Base-by-base conservation (phyloP, 30 jellyfish, hydroid and myxozoan species). In the Cassiopea andromeda region DNA sequence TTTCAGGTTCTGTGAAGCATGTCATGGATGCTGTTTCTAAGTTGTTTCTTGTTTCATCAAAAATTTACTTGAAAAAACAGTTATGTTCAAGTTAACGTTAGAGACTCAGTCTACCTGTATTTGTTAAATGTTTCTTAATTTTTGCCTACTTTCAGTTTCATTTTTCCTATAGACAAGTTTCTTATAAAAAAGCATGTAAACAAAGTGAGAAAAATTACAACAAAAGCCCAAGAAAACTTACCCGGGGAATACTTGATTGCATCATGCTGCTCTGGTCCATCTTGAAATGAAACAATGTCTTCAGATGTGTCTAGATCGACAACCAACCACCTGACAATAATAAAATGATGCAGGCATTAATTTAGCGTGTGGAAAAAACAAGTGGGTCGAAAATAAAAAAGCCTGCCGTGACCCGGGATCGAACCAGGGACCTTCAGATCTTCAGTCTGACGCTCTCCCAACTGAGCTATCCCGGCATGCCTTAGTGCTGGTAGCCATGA, bases 371-470 rank as follows among this genome's bases (percentile, higher is more conserved):
- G 64, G 7, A 54, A 6, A 9, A 83, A 83, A 61, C 1, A 4
- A 43, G 44, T 6, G 1, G 44, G 72, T 46, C 57, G 60, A 74
- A 85, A 45, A 85, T 17, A 44, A 85, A 85, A 73, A 85, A 17
- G 15, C 54, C 78, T 85, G 93, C 93, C 93, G 93, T 85, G 93
- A 85, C 93, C 91, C 91, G 91, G 91, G 94, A 87, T 87, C 88
- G 94, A 87, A 87, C 94, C 94, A 87, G 94, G 94, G 94, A 87
- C 94, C 94, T 87, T 87, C 94, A 87, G 94, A 87, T 87, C 94
- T 87, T 87, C 94, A 87, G 94, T 87, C 94, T 87, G 94, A 87
- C 94, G 94, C 94, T 87, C 94, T 87, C 94, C 94, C 94, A 87
- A 87, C 94, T 87, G 94, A 87, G 94, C 94, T 87, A 87, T 87